phyloP scores from a whole-genome alignment of 2,888 invertebrate species.

The Callosobruchus maculatus region DNA sequence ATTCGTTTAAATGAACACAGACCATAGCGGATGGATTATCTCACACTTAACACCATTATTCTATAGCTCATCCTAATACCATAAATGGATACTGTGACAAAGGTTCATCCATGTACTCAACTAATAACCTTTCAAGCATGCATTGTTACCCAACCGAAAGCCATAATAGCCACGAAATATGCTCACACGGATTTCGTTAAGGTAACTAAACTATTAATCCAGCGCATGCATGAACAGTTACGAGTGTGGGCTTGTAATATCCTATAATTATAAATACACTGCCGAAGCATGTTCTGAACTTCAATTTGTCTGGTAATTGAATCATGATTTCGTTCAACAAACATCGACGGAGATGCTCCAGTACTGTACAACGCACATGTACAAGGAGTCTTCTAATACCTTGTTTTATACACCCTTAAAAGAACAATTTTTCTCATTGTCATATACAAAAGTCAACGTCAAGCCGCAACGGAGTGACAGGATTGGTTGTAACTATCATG shows the following conservation, averaged over 20 bases:
- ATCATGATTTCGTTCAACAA: neutral
- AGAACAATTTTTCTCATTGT: no score
- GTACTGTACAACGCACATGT: no score
- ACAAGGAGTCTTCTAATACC: no score
- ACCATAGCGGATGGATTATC: neutral
- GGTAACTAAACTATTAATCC: neutral
- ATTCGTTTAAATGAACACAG: neutral
- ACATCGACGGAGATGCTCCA: neutral
- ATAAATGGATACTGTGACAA: neutral
- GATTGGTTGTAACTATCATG: no score
- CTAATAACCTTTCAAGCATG: neutral
- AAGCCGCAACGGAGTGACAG: no score
- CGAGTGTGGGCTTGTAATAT: neutral
- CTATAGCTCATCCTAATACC: neutral
- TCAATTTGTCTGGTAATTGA: neutral
- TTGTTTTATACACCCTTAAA: no score
- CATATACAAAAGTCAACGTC: no score
- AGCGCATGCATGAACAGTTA: neutral
- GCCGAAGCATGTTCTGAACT: neutral
- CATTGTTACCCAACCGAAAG: neutral
- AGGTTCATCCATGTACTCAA: neutral
- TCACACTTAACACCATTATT: neutral
- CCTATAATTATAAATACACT: neutral
- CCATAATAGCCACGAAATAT: neutral
- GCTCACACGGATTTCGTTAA: neutral